phyloP scores from a whole-genome alignment of 2,113 vertebrate species.

The Sigmodon hispidus region DNA sequence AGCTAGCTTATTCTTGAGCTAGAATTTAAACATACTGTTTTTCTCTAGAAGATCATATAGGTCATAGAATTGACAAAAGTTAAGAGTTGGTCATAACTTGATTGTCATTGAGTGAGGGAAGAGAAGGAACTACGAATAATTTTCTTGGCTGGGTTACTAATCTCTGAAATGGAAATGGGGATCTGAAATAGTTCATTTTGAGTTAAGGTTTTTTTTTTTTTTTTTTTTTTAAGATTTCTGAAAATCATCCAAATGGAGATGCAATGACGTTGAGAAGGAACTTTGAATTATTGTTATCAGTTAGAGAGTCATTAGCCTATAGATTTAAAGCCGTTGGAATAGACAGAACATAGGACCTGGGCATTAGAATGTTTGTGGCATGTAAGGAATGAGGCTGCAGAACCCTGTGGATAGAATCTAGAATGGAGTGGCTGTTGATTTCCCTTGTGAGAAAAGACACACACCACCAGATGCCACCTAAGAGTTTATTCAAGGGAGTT shows the following conservation, averaged over 20 bases:
- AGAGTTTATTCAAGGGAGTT: no score
- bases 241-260: background rate
- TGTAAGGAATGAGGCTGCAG: background rate
- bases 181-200: background rate
- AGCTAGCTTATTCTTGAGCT: background rate
- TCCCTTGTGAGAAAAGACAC: no score
- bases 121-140: background rate
- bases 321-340: background rate
- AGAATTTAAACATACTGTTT: background rate
- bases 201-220: background rate
- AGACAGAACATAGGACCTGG: background rate
- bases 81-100: background rate
- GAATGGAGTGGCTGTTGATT: no score
- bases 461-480: no score
- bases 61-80: conserved; percentile 4
- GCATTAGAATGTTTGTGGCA: background rate
- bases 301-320: background rate
- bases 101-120: background rate
- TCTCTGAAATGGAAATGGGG: background rate
- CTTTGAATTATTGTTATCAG: background rate
- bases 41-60: background rate
- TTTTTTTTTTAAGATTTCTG: background rate
- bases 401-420: no score
- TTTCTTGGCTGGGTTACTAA: background rate
- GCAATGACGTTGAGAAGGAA: background rate